Conservation (phyloP, 2,797 vertebrate genomes). For the Chromis chromis region DNA sequence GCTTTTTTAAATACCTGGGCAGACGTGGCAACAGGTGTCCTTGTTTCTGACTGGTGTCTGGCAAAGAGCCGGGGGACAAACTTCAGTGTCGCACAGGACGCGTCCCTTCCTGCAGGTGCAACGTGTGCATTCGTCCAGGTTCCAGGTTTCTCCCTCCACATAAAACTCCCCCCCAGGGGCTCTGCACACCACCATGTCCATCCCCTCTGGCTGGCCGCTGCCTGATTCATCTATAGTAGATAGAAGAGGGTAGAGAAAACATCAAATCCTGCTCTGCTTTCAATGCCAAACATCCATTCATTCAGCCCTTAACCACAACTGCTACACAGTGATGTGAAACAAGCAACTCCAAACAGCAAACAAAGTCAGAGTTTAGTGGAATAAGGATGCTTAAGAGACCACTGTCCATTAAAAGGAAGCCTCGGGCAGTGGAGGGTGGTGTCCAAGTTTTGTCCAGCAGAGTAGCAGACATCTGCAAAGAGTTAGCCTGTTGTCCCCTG, state of each 20-base stretch:
- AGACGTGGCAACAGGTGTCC: slow-evolving; percentile 85
- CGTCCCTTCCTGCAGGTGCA: slow-evolving; percentile 88
- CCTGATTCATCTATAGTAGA: slow-evolving; percentile 83
- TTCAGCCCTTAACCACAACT: slow-evolving; percentile 16
- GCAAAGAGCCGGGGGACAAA: slow-evolving; percentile 86
- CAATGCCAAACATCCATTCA: slow-evolving; percentile 18
- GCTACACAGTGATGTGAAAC: background rate
- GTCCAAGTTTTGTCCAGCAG: slow-evolving; percentile 48
- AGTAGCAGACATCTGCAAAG: slow-evolving; percentile 69
- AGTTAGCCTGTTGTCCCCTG: slow-evolving; percentile 66
- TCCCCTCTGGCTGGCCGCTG: slow-evolving; percentile 84
- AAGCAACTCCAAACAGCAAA: slow-evolving; percentile 6
- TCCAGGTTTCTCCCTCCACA: slow-evolving; percentile 89
- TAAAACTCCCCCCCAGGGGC: slow-evolving; percentile 86
- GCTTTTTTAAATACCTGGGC: slow-evolving; percentile 78
- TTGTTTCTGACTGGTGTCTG: slow-evolving; percentile 81
- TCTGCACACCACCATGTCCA: slow-evolving; percentile 87
- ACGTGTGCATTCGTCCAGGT: slow-evolving; percentile 86
- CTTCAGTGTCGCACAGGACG: slow-evolving; percentile 87
- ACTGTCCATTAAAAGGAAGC: slow-evolving; percentile 36
- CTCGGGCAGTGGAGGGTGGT: slow-evolving; percentile 14
- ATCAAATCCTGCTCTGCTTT: slow-evolving; percentile 15
- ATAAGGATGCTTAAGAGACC: slow-evolving; percentile 21
- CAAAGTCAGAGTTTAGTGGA: slow-evolving; percentile 9
- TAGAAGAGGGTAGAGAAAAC: background rate